Evolutionary conservation across 2,888 invertebrate genomes (phyloP).

Genomic region (Patella depressa): DNA sequence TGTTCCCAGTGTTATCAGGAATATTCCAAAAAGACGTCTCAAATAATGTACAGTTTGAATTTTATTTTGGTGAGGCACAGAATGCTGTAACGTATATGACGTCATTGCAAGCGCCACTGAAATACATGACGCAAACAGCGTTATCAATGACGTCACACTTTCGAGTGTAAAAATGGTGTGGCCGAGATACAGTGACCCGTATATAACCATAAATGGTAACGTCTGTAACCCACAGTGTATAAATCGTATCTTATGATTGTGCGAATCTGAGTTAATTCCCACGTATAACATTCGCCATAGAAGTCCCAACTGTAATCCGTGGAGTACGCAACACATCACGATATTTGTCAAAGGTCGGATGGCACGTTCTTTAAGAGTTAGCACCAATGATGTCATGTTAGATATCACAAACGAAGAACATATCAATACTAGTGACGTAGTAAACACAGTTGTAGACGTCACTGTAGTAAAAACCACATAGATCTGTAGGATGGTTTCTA

Average conservation of each 20-base stretch:
- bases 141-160: conserved; percentile 18
- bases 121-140: conserved; percentile 27
- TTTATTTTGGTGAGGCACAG: background rate
- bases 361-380: background rate
- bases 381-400: background rate
- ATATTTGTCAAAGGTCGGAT: conserved; percentile 9
- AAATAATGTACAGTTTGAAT: background rate
- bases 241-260: conserved; percentile 49
- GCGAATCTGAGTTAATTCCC: conserved; percentile 23
- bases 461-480: background rate
- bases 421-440: background rate
- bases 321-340: conserved; percentile 45
- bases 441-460: background rate
- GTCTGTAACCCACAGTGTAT: conserved; percentile 51
- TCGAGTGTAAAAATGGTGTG: conserved; percentile 8
- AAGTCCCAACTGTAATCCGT: conserved; percentile 51
- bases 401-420: background rate
- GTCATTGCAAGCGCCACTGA: conserved; percentile 31
- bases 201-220: conserved; percentile 40
- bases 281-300: conserved; percentile 54
- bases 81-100: conserved; percentile 25
- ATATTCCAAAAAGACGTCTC: conserved; percentile 10
- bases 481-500: background rate
- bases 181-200: conserved; percentile 1
- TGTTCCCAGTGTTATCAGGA: conserved; percentile 27